These are phyloP conservation scores for Drosophila dunni DNA, from an alignment of 1,140 invertebrate genomes.

Conservation along the genomic window DNA sequence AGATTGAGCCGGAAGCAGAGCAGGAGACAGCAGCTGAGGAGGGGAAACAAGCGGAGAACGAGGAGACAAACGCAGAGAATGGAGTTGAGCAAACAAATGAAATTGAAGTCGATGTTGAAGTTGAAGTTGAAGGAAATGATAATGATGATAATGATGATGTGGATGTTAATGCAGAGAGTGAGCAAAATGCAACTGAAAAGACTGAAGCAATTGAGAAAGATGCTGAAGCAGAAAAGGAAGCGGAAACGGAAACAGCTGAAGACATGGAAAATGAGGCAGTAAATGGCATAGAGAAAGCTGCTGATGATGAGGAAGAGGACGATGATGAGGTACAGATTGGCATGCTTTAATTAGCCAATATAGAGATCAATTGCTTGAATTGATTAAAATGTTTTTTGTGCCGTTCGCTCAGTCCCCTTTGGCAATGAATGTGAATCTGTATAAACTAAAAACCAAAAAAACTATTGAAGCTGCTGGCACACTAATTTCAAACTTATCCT, in stretches of 20 bases:
- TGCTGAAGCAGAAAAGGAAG: slow-evolving; percentile 17
- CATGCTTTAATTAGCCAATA: slow-evolving; percentile 65
- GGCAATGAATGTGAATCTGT: slow-evolving; percentile 42
- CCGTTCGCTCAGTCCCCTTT: slow-evolving; percentile 26
- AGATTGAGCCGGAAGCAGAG: slow-evolving; percentile 23
- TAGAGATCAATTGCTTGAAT: slow-evolving; percentile 29
- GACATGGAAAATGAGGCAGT: slow-evolving; percentile 25
- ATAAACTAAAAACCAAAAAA: slow-evolving; percentile 25
- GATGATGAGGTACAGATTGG: slow-evolving; percentile 84
- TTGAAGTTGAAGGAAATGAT: too few species aligned
- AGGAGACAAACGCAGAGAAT: slow-evolving; percentile 13
- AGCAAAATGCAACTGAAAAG: slow-evolving; percentile 48
- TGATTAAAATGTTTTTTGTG: slow-evolving; percentile 45
- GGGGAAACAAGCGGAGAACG: slow-evolving; percentile 33
- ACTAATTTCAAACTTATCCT: slow-evolving; percentile 33
- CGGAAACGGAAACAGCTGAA: slow-evolving; percentile 7
- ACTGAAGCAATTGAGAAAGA: slow-evolving; percentile 43
- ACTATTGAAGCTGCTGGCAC: slow-evolving; percentile 21
- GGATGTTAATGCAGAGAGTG: slow-evolving; percentile 54
- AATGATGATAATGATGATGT: background rate
- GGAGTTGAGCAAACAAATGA: slow-evolving; percentile 6
- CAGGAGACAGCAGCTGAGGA: slow-evolving; percentile 10
- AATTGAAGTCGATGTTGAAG: slow-evolving; percentile 10
- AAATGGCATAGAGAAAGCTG: slow-evolving; percentile 11
- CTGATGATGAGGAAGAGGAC: slow-evolving; percentile 71